Conservation (phyloP, 2,113 vertebrate genomes). For the Austrofundulus limnaeus region DNA sequence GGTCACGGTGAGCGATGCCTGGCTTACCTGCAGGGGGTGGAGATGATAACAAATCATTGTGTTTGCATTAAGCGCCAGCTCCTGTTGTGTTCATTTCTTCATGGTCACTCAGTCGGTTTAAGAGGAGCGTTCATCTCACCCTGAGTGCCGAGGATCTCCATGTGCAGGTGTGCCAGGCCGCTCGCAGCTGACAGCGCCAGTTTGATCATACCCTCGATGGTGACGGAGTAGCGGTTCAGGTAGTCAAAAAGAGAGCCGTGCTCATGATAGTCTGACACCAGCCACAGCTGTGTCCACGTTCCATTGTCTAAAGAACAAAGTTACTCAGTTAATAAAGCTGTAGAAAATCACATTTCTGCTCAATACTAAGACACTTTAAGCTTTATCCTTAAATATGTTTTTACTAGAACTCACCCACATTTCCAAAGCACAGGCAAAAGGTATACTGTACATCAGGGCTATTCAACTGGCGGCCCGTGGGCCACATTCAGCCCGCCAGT, state of each 20-base stretch:
- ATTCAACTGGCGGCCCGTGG: too few species aligned
- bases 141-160: constrained; percentile 99
- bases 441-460: too few species aligned
- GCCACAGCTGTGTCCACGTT: constrained; percentile 97
- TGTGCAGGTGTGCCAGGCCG: constrained; percentile 94
- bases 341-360: too few species aligned
- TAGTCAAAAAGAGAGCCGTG: constrained; percentile 97
- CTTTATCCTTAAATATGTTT: too few species aligned
- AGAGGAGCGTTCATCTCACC: constrained; percentile 71
- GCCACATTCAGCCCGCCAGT: too few species aligned
- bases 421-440: too few species aligned
- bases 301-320: constrained; percentile 86
- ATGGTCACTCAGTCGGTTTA: background rate
- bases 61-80: background rate
- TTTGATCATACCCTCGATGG: constrained; percentile 97
- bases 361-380: too few species aligned
- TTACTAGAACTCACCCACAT: too few species aligned
- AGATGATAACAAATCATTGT: constrained; percentile 1
- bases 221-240: constrained; percentile 94
- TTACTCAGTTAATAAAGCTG: background rate
- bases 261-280: constrained; percentile 97
- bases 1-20: constrained; percentile 95
- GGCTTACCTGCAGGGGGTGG: constrained; percentile 86
- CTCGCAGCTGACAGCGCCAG: constrained; percentile 92
- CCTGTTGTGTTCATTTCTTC: background rate